Conservation (phyloP, 2,113 vertebrate species). For the Anoura caudifer region DNA sequence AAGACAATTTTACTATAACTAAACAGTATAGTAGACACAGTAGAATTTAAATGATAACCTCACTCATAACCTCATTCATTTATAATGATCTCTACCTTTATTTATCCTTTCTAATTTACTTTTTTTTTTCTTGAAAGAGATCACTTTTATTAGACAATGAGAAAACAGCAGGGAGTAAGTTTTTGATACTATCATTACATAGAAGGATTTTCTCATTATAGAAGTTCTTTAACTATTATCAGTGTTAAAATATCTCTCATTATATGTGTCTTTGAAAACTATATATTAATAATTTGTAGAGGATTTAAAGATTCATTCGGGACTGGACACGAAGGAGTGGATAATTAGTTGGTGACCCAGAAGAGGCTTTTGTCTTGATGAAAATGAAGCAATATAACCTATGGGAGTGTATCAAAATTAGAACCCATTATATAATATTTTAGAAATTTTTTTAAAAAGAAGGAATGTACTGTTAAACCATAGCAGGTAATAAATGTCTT, state of each 20-base stretch:
- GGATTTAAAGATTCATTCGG: not conserved
- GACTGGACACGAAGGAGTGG: conserved; percentile 22
- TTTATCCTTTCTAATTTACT: conserved; percentile 28
- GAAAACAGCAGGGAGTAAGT: conserved; percentile 18
- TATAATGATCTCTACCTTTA: not conserved
- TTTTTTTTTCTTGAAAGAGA: not conserved
- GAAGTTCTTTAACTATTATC: conserved; percentile 36
- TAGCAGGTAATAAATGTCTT: conserved; percentile 35
- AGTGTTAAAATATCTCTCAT: conserved; percentile 35
- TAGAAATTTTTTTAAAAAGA: not conserved
- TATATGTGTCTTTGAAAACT: conserved; percentile 57
- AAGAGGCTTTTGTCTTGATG: conserved; percentile 6
- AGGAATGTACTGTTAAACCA: not conserved
- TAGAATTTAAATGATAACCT: not conserved
- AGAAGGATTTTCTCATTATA: conserved; percentile 28
- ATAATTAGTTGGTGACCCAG: conserved; percentile 59
- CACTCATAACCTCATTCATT: not conserved
- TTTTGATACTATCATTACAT: conserved; percentile 30
- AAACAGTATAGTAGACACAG: not conserved
- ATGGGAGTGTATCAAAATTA: conserved; percentile 48
- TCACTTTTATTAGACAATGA: not conserved
- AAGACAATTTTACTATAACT: conserved; percentile 49
- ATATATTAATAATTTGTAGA: conserved; percentile 55
- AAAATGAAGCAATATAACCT: conserved; percentile 30
- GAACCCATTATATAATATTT: conserved; percentile 25